Conservation (phyloP, 2,113 vertebrate species). For the Nansenia antarctica region DNA sequence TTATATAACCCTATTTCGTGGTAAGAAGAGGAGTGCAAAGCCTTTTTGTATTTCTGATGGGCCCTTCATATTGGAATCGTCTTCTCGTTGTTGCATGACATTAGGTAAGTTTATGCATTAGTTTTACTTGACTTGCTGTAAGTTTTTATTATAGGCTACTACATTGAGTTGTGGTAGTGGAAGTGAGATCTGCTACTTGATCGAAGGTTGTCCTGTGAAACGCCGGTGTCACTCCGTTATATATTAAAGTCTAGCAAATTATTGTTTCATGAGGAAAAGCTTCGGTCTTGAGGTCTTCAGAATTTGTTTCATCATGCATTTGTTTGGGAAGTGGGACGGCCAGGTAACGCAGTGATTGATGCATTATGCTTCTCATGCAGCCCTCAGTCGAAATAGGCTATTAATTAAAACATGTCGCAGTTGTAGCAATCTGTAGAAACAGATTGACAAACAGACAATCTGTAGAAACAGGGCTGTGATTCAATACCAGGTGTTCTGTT, state of each 20-base stretch:
- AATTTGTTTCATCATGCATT: not conserved
- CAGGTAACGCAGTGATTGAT: too few species aligned
- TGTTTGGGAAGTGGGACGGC: not conserved
- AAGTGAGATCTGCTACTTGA: not conserved
- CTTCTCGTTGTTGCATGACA: conserved; percentile 9
- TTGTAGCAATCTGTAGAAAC: too few species aligned
- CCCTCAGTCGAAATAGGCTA: too few species aligned
- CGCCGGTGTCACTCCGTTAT: not conserved
- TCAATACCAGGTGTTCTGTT: too few species aligned
- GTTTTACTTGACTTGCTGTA: not conserved
- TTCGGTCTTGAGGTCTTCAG: not conserved
- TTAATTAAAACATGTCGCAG: too few species aligned
- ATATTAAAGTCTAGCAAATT: not conserved
- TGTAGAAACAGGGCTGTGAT: too few species aligned
- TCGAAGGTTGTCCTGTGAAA: not conserved
- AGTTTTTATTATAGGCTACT: not conserved
- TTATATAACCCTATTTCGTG: conserved; percentile 73
- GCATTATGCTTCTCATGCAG: too few species aligned
- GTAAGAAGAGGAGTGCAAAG: conserved; percentile 58
- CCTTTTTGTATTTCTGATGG: conserved; percentile 29
- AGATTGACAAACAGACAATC: too few species aligned
- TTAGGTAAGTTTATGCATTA: conserved; percentile 53
- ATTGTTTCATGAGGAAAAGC: not conserved
- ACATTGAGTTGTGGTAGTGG: not conserved
- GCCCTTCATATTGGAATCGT: conserved; percentile 21